A percentile compares a stretch with the other conserved stretches of the same genome.
phyloP scores from a whole-genome alignment of 2,113 vertebrate species.

The Sinocyclocheilus rhinocerous region DNA sequence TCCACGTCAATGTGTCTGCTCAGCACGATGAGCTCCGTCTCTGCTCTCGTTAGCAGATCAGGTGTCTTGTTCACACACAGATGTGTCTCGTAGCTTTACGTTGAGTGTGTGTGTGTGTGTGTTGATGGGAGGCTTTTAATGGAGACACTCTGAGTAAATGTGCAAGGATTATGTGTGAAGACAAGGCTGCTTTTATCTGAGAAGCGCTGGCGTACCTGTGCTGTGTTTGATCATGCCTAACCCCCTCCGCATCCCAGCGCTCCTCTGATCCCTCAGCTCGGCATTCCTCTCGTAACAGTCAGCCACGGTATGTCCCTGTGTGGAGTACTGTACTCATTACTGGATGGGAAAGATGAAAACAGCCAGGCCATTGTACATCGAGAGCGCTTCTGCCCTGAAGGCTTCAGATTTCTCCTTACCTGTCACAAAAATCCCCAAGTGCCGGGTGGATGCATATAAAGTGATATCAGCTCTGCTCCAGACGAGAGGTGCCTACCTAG shows the following conservation, averaged over 20 bases:
- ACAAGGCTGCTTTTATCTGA: conserved; percentile 77
- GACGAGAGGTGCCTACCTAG: neutral
- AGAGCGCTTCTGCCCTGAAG: neutral
- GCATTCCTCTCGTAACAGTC: conserved; percentile 70
- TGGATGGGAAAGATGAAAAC: conserved; percentile 21
- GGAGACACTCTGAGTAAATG: conserved; percentile 74
- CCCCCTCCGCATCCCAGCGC: neutral
- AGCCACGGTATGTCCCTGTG: conserved; percentile 31
- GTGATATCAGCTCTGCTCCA: conserved; percentile 37
- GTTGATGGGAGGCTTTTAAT: conserved; percentile 66
- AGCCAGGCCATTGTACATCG: neutral
- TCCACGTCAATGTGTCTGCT: neutral
- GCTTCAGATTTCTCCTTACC: conserved; percentile 28
- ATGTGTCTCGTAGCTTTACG: conserved; percentile 61
- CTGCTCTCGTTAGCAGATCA: conserved; percentile 4
- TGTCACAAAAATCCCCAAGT: conserved; percentile 13
- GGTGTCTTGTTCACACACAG: conserved; percentile 64
- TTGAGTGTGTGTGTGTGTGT: conserved; percentile 4
- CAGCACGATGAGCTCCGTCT: no score
- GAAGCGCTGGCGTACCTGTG: conserved; percentile 65
- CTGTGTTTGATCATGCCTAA: conserved; percentile 73
- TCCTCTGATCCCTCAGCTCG: neutral
- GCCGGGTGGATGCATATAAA: neutral
- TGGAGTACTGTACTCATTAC: conserved; percentile 28
- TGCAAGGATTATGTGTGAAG: conserved; percentile 70